phyloP scores from a whole-genome alignment of 64 coral and sea anemone genomes.

The Astreopora myriophthalma region DNA sequence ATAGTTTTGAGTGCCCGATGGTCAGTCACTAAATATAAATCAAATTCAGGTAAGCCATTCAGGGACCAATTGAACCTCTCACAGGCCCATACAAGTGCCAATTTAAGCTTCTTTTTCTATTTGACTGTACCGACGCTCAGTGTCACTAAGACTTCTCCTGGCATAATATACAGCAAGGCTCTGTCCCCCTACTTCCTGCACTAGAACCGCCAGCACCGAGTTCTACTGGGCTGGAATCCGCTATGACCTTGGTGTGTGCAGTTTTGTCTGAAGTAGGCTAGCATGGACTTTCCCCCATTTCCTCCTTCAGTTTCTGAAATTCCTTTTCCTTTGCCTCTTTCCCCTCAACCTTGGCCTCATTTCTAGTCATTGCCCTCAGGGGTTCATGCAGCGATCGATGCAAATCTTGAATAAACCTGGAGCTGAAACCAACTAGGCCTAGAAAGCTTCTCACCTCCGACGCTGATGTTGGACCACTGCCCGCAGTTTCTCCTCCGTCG shows the following conservation, averaged over 20 bases:
- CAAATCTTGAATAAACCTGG: neutral
- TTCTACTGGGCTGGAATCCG: neutral
- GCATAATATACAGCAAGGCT: constrained; percentile 4
- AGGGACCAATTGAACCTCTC: neutral
- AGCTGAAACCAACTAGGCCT: neutral
- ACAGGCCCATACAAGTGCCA: neutral
- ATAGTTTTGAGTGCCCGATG: neutral
- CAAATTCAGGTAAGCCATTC: neutral
- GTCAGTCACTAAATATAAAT: neutral
- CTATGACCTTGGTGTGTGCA: neutral
- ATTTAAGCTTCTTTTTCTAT: neutral
- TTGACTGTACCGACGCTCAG: neutral
- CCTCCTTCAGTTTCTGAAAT: neutral
- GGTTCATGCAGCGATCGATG: neutral
- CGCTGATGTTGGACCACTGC: neutral
- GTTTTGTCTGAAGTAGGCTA: neutral
- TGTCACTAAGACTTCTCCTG: neutral
- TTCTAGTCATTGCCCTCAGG: neutral
- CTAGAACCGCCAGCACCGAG: constrained; percentile 5
- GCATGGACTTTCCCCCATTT: neutral
- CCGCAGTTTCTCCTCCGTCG: neutral
- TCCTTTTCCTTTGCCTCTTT: neutral
- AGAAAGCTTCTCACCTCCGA: constrained; percentile 7
- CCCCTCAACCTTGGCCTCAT: neutral
- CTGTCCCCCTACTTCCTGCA: neutral